A percentile compares a stretch with the other conserved stretches of the same genome.
These are phyloP conservation scores for Sebastes oblongus DNA, from an alignment of 2,797 vertebrate genomes.

Conservation along the genomic window DNA sequence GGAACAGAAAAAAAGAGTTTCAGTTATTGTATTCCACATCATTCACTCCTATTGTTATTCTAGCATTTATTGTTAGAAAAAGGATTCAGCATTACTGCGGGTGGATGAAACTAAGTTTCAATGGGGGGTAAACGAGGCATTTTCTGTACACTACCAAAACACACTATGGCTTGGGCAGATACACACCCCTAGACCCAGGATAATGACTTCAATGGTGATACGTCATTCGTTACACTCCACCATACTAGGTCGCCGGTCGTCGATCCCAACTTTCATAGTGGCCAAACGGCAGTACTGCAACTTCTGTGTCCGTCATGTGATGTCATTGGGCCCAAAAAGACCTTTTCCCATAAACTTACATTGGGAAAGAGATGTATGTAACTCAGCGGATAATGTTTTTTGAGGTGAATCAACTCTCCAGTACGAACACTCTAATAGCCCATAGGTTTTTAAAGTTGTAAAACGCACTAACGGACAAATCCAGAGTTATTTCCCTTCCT, in stretches of 20 bases:
- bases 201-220: background rate
- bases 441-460: no score
- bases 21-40: background rate
- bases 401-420: no score
- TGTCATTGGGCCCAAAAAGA: no score
- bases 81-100: background rate
- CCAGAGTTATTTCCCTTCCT: no score
- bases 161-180: no score
- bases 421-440: no score
- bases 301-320: no score
- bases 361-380: rapidly evolving
- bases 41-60: background rate
- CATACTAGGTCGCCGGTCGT: background rate
- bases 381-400: no score
- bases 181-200: rapidly evolving
- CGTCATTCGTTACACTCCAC: background rate
- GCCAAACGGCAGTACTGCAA: rapidly evolving
- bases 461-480: rapidly evolving
- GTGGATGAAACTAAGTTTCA: no score
- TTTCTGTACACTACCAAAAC: background rate
- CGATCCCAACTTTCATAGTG: no score
- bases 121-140: background rate
- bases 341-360: rapidly evolving
- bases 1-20: background rate
- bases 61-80: background rate